Conservation (phyloP, 2,797 vertebrate species). For the Liasis olivaceus region DNA sequence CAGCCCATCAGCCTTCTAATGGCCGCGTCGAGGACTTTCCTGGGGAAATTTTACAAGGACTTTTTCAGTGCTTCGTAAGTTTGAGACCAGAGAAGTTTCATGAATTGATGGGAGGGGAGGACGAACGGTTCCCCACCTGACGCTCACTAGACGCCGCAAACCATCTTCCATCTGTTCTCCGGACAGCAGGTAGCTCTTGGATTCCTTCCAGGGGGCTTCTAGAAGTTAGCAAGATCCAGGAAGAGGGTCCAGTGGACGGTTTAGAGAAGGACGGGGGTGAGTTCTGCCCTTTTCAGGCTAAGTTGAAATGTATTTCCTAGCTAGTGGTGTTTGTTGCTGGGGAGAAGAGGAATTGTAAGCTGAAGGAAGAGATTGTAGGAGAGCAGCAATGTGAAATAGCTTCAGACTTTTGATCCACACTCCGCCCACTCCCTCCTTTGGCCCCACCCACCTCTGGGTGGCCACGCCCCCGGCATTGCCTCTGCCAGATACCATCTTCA, state of each 20-base stretch:
- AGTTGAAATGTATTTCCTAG: constrained; percentile 36
- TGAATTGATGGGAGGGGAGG: background rate
- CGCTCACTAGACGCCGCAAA: background rate
- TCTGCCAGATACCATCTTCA: background rate
- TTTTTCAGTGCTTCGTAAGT: background rate
- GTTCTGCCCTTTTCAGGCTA: constrained; percentile 9
- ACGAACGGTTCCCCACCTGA: background rate
- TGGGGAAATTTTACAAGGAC: background rate
- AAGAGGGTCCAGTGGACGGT: background rate
- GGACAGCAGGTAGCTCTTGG: background rate
- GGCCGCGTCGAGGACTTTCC: background rate
- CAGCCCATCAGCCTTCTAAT: no score
- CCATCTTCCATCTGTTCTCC: background rate
- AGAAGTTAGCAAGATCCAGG: background rate
- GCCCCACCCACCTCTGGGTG: background rate
- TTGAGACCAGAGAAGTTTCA: background rate
- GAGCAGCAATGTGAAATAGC: background rate
- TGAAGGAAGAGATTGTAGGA: constrained; percentile 36
- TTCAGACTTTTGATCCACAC: background rate
- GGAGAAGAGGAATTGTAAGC: constrained; percentile 35
- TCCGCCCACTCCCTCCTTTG: background rate
- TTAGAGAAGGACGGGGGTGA: background rate
- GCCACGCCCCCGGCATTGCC: no score
- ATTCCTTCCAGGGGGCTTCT: background rate
- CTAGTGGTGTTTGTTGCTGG: constrained; percentile 46